These are phyloP conservation scores for Drosophila kambysellisi DNA, from an alignment of 2,888 invertebrate genomes.

Conservation along the genomic window DNA sequence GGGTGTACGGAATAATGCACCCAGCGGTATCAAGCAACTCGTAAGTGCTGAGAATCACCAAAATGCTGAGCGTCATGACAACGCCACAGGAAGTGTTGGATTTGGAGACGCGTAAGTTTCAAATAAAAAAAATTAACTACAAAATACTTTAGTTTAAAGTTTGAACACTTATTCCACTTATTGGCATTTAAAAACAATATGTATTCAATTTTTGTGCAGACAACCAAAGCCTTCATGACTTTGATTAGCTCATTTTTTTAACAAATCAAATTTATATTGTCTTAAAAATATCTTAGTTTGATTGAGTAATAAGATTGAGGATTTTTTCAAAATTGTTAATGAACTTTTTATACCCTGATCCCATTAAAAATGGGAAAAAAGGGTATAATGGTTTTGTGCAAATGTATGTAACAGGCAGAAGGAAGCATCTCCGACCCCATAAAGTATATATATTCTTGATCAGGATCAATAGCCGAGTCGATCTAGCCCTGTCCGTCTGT, in stretches of 20 bases:
- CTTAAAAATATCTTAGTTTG: not conserved
- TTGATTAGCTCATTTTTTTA: not conserved
- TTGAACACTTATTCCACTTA: not conserved
- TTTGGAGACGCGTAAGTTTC: slow-evolving; percentile 50
- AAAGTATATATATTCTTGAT: too few species aligned
- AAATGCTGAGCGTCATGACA: slow-evolving; percentile 51
- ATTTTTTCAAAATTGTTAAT: not conserved
- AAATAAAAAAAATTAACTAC: too few species aligned
- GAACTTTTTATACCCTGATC: too few species aligned
- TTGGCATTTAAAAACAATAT: not conserved
- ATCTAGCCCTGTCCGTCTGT: too few species aligned
- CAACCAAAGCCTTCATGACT: not conserved
- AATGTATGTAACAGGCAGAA: too few species aligned
- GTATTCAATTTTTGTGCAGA: not conserved
- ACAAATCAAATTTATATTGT: not conserved
- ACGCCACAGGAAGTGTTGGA: slow-evolving; percentile 44
- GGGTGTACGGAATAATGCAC: slow-evolving; percentile 28
- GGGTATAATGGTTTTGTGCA: too few species aligned
- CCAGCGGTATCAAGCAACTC: slow-evolving; percentile 2
- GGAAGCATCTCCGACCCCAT: too few species aligned
- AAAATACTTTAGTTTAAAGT: not conserved
- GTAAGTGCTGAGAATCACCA: slow-evolving; percentile 3
- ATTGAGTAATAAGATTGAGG: not conserved
- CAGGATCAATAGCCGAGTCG: too few species aligned
- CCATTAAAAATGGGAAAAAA: too few species aligned